phyloP scores from a whole-genome alignment of 2,888 invertebrate species.

The Drosophila maculinotata region DNA sequence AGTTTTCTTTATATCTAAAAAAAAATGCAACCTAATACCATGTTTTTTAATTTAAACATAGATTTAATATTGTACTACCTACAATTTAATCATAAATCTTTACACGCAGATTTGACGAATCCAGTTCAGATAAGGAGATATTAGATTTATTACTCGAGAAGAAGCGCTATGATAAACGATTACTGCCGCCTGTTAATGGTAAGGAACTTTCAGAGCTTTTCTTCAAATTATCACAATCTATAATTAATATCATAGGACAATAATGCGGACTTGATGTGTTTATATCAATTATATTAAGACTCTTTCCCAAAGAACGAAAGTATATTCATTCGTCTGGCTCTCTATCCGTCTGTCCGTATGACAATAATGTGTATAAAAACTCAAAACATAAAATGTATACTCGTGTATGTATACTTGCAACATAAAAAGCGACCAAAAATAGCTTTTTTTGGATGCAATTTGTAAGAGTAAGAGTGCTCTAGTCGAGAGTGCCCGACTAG shows the following conservation, averaged over 20 bases:
- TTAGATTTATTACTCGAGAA: constrained; percentile 94
- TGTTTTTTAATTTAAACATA: not conserved
- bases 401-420: no score
- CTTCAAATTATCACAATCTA: not conserved
- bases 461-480: no score
- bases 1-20: not conserved
- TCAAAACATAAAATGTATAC: no score
- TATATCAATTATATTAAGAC: no score
- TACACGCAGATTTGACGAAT: constrained; percentile 92
- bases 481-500: no score
- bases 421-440: no score
- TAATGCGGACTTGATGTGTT: not conserved
- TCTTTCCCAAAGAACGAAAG: no score
- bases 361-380: no score
- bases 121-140: constrained; percentile 96
- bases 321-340: no score
- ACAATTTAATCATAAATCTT: constrained; percentile 14
- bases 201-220: constrained; percentile 68
- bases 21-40: not conserved
- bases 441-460: no score
- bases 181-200: constrained; percentile 96
- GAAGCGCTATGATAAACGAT: constrained; percentile 96
- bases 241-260: not conserved
- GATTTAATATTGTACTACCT: constrained; percentile 1
- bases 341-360: no score